Percentiles rank a stretch among this genome's conserved stretches.
phyloP scores from a whole-genome alignment of 2,888 invertebrate species.

The Adelphocoris suturalis region DNA sequence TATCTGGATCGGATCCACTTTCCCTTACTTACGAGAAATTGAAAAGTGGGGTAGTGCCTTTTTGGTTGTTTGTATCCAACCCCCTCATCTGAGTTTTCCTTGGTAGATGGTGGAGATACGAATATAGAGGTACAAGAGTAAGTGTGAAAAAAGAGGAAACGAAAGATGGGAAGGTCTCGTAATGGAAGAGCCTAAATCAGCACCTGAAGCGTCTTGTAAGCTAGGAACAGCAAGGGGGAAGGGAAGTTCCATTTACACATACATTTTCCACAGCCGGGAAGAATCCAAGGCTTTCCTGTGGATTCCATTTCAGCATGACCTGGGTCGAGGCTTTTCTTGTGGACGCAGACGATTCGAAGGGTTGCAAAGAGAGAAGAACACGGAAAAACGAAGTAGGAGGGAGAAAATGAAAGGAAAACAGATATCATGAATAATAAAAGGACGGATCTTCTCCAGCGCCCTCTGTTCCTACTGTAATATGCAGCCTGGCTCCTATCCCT shows the following conservation, averaged over 20 bases:
- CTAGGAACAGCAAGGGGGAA: constrained; percentile 4
- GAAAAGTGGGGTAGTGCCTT: constrained; percentile 1
- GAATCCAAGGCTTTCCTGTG: not conserved
- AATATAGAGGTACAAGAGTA: not conserved
- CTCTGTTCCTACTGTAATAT: constrained; percentile 61
- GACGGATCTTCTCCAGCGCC: constrained; percentile 53
- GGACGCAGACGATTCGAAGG: constrained; percentile 43
- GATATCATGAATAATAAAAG: constrained; percentile 70
- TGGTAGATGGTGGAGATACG: not conserved
- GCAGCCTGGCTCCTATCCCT: constrained; percentile 26
- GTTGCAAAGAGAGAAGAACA: constrained; percentile 7
- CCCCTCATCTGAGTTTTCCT: not conserved
- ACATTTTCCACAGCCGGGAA: constrained; percentile 64
- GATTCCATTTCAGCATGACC: constrained; percentile 56
- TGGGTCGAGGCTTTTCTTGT: not conserved
- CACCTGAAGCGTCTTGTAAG: constrained; percentile 55
- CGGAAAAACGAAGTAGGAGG: constrained; percentile 30
- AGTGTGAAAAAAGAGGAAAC: not conserved
- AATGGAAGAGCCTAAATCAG: constrained; percentile 69
- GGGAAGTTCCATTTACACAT: constrained; percentile 67
- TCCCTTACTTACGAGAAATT: not conserved
- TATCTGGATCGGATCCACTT: not conserved
- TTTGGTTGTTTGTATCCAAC: not conserved
- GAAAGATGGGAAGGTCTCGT: constrained; percentile 8
- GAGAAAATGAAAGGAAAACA: constrained; percentile 70